phyloP scores from a whole-genome alignment of 1,140 invertebrate species.

The Physella acuta region DNA sequence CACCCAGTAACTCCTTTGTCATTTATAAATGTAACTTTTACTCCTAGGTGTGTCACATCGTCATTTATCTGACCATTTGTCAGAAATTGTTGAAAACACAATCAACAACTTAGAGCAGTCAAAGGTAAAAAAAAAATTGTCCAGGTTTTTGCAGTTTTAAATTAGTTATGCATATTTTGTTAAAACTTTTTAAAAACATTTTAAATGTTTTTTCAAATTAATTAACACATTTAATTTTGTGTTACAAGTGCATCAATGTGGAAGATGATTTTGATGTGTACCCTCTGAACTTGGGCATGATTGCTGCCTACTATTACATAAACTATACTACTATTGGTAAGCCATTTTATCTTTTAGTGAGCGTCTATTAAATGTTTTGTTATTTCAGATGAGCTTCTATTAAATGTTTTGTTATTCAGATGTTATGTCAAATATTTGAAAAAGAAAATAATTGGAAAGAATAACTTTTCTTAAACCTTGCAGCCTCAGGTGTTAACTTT shows the following conservation, averaged over 20 bases:
- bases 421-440: too few species aligned
- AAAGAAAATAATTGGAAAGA: too few species aligned
- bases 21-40: not conserved
- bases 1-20: too few species aligned
- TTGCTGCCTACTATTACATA: conserved; percentile 99
- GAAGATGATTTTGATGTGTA: conserved; percentile 97
- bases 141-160: not conserved
- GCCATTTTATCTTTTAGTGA: too few species aligned
- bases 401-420: too few species aligned
- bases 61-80: conserved; percentile 97
- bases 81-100: conserved; percentile 96
- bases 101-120: conserved; percentile 93
- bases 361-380: too few species aligned
- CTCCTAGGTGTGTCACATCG: conserved; percentile 83
- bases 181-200: not conserved
- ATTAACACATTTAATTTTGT: not conserved
- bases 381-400: too few species aligned
- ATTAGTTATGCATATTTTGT: not conserved
- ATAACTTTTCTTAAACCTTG: too few species aligned
- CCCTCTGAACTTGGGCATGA: conserved; percentile 98
- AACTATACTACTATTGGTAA: conserved; percentile 97
- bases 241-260: conserved; percentile 81
- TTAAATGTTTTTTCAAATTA: not conserved
- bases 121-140: conserved; percentile 65
- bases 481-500: too few species aligned